Evolutionary conservation across 2,888 invertebrate genomes (phyloP).

Genomic region (Parthenolecanium corni): DNA sequence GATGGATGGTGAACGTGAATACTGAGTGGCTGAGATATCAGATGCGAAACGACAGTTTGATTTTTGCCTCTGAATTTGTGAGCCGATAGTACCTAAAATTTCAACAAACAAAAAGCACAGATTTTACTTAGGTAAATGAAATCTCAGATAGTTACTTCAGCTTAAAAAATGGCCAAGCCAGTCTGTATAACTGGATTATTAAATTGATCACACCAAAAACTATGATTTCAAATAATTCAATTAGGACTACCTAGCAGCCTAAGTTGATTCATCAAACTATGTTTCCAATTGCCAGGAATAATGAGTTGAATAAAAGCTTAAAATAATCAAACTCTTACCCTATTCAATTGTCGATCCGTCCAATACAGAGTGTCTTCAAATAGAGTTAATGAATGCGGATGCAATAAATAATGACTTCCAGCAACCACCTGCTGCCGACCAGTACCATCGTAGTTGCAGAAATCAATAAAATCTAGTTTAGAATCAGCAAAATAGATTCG

Average conservation of each 20-base stretch:
- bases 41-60: slow-evolving; percentile 84
- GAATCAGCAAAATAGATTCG: slow-evolving; percentile 95
- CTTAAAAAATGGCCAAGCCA: too few species aligned
- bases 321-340: slow-evolving; percentile 44
- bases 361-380: slow-evolving; percentile 96
- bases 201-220: too few species aligned
- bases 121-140: too few species aligned
- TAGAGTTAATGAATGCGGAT: slow-evolving; percentile 86
- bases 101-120: too few species aligned
- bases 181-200: too few species aligned
- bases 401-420: slow-evolving; percentile 80
- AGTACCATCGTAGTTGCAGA: slow-evolving; percentile 90
- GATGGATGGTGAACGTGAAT: slow-evolving; percentile 93
- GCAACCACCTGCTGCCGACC: slow-evolving; percentile 79
- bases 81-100: slow-evolving; percentile 53
- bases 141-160: too few species aligned
- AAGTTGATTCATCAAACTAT: too few species aligned
- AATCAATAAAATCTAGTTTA: slow-evolving; percentile 93
- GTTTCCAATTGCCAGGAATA: too few species aligned
- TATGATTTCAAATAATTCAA: too few species aligned
- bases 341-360: slow-evolving; percentile 87
- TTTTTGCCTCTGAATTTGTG: slow-evolving; percentile 86
- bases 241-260: too few species aligned
- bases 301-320: too few species aligned
- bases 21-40: slow-evolving; percentile 88